Evolutionary conservation across 2,888 invertebrate genomes (phyloP).

Genomic region (Melieria crassipennis): DNA sequence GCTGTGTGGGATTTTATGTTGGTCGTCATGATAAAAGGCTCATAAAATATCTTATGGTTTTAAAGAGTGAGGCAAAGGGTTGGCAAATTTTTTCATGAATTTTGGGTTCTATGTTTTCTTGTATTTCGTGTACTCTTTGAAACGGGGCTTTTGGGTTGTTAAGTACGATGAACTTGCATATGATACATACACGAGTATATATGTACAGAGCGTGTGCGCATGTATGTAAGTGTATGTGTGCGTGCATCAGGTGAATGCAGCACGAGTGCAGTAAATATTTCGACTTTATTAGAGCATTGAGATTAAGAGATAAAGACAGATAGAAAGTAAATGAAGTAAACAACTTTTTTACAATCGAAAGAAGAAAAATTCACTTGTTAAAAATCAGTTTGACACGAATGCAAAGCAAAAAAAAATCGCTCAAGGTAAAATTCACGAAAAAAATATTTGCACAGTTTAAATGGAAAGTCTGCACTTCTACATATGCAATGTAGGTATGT

Average conservation of each 20-base stretch:
- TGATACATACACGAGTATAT: background rate
- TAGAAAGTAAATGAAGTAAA: too few species aligned
- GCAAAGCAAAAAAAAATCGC: conserved; percentile 23
- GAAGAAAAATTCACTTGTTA: too few species aligned
- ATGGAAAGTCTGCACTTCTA: background rate
- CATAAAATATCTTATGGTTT: conserved; percentile 12
- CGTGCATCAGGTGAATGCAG: background rate
- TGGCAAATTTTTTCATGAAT: conserved; percentile 30
- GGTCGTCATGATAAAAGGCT: conserved; percentile 23
- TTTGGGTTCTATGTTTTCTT: conserved; percentile 18
- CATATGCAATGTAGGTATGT: too few species aligned
- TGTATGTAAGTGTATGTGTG: conserved; percentile 6
- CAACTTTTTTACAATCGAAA: too few species aligned
- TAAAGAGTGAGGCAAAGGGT: conserved; percentile 17
- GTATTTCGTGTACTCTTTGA: too few species aligned
- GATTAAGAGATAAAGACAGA: too few species aligned
- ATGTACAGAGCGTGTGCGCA: conserved; percentile 1
- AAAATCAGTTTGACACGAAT: conserved; percentile 19
- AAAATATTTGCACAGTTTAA: conserved; percentile 48
- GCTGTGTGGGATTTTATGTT: conserved; percentile 51
- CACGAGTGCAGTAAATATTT: conserved; percentile 32
- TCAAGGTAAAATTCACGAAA: conserved; percentile 56
- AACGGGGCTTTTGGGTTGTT: too few species aligned
- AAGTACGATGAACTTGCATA: background rate
- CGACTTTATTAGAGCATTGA: too few species aligned